These are phyloP conservation scores for Hylaeus anthracinus DNA, from an alignment of 1,140 invertebrate species.

Conservation along the genomic window DNA sequence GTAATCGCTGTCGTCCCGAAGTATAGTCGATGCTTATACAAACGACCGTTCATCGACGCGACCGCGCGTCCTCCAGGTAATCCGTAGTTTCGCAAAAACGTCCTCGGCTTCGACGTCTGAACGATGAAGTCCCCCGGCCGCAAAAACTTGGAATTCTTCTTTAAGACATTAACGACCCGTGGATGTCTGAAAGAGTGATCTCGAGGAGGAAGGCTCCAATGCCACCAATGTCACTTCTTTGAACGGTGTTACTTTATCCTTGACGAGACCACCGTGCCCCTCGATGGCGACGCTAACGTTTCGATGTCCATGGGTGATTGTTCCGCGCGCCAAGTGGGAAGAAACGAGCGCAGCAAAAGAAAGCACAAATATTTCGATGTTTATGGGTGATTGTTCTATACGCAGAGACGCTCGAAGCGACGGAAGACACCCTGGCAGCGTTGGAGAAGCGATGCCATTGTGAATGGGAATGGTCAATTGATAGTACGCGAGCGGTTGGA, in stretches of 20 bases:
- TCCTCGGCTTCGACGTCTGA: background rate
- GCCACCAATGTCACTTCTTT: background rate
- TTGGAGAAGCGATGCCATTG: too few relatives aligned
- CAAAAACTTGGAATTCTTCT: constrained; percentile 1
- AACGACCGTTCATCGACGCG: background rate
- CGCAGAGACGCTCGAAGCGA: too few relatives aligned
- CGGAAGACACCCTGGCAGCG: too few relatives aligned
- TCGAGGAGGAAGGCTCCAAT: background rate
- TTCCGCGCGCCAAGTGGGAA: too few relatives aligned
- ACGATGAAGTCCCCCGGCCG: background rate
- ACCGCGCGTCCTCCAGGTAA: background rate
- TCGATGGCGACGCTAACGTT: background rate
- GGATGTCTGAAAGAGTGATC: background rate
- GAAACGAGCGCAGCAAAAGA: too few relatives aligned
- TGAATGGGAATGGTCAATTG: too few relatives aligned
- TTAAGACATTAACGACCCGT: constrained; percentile 1
- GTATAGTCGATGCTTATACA: constrained; percentile 10
- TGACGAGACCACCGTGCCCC: background rate
- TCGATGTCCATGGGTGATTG: too few relatives aligned
- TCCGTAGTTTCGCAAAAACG: constrained; percentile 3
- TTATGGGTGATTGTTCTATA: too few relatives aligned
- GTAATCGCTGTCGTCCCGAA: constrained; percentile 10
- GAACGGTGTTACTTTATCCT: too few relatives aligned
- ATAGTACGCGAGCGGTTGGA: too few relatives aligned
- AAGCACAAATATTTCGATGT: too few relatives aligned